Conservation (phyloP, 2,797 vertebrate genomes). For the Pteropus rufus region DNA sequence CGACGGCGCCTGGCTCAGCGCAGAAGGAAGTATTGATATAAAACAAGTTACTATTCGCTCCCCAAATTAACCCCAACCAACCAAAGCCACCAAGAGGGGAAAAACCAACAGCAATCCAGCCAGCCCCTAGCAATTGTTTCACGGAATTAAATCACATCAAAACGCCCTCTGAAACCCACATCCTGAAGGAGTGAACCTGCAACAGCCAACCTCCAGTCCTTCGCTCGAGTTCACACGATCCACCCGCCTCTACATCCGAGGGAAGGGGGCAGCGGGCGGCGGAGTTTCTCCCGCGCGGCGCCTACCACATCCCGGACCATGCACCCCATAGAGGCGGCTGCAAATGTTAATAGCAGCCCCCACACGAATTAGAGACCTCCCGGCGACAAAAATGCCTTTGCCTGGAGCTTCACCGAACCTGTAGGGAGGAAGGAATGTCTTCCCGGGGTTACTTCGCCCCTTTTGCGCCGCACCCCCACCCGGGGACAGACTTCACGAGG, state of each 20-base stretch:
- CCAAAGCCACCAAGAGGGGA: constrained; percentile 57
- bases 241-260: constrained; percentile 34
- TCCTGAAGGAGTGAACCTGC: constrained; percentile 70
- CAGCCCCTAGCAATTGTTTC: constrained; percentile 74
- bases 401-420: neutral
- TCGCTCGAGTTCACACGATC: constrained; percentile 47
- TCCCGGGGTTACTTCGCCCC: neutral
- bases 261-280: neutral
- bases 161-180: constrained; percentile 77
- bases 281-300: neutral
- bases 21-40: constrained; percentile 45
- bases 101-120: constrained; percentile 54
- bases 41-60: constrained; percentile 51
- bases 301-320: constrained; percentile 35
- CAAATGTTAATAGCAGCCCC: neutral
- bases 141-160: constrained; percentile 77
- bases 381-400: neutral
- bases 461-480: neutral
- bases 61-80: constrained; percentile 56
- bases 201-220: constrained; percentile 35
- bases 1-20: neutral
- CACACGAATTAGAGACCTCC: constrained; percentile 1
- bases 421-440: neutral
- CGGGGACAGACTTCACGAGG: neutral
- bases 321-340: neutral